A percentile compares a stretch with the other conserved stretches of the same genome.
These are phyloP conservation scores for Protula sp. DNA, from an alignment of 2,888 invertebrate species.

Conservation along the genomic window DNA sequence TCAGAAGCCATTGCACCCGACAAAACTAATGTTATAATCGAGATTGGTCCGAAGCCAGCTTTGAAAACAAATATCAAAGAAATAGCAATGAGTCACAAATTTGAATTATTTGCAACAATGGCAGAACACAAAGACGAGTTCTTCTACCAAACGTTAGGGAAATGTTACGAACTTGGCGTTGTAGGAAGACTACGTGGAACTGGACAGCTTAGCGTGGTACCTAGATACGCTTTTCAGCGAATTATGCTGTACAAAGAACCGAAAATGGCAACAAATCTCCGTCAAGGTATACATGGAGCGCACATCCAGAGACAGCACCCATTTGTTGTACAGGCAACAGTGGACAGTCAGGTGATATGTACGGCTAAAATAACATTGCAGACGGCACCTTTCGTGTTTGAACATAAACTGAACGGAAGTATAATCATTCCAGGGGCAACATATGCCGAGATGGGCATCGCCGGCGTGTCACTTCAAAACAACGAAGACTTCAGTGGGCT, in stretches of 20 bases:
- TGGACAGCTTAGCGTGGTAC: not conserved
- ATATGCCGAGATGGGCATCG: constrained; percentile 30
- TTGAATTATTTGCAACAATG: not conserved
- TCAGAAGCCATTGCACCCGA: constrained; percentile 5
- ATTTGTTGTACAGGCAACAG: not conserved
- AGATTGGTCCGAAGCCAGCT: constrained; percentile 36
- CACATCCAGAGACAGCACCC: not conserved
- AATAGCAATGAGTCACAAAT: constrained; percentile 13
- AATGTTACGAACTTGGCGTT: not conserved
- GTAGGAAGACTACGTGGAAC: not conserved
- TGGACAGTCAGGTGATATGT: not conserved
- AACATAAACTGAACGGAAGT: constrained; percentile 24
- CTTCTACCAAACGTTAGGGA: not conserved
- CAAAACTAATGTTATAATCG: constrained; percentile 27
- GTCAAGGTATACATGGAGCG: not conserved
- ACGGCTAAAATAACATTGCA: not conserved
- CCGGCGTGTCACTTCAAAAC: too few species aligned
- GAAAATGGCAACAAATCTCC: not conserved
- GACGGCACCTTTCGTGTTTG: constrained; percentile 25
- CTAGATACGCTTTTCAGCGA: not conserved
- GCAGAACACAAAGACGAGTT: not conserved
- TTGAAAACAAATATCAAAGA: constrained; percentile 23
- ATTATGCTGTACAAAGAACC: not conserved
- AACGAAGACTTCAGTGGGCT: too few species aligned
- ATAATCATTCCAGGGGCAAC: constrained; percentile 28